Percentiles rank a stretch among this genome's conserved stretches.
These are phyloP conservation scores for Beroe ovata DNA, from an alignment of 37 sponge, comb jelly and placozoan genomes.

Conservation along the genomic window DNA sequence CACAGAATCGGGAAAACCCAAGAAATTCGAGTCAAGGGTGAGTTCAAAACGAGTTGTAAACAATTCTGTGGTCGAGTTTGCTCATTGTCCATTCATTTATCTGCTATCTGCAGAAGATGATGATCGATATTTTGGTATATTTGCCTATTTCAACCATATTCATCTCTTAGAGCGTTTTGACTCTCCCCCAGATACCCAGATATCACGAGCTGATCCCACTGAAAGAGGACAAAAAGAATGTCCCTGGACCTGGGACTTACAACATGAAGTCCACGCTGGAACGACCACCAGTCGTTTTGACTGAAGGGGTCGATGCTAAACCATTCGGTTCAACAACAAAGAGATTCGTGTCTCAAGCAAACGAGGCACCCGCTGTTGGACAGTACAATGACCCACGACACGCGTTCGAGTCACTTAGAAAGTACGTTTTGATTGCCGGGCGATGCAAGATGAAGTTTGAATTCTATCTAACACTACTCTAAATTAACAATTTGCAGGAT, in stretches of 20 bases:
- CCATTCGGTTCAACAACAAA: slow-evolving; percentile 85
- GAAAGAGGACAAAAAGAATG: slow-evolving; percentile 77
- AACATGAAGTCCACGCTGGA: slow-evolving; percentile 69
- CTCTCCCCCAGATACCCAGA: slow-evolving; percentile 77
- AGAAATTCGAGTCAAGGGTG: slow-evolving; percentile 61
- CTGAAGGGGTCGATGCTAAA: slow-evolving; percentile 43
- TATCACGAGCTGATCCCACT: slow-evolving; percentile 80
- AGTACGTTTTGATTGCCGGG: no score
- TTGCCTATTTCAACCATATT: no score
- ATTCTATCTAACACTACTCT: background rate
- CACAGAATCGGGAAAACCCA: slow-evolving; percentile 54
- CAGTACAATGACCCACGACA: slow-evolving; percentile 86
- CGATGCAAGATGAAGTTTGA: no score
- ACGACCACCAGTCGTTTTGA: slow-evolving; percentile 24
- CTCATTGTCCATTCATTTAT: no score
- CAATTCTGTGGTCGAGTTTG: no score
- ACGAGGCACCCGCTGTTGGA: slow-evolving; percentile 77
- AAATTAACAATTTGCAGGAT: slow-evolving; percentile 57
- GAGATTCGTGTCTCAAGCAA: slow-evolving; percentile 76
- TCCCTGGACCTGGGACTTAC: slow-evolving; percentile 93
- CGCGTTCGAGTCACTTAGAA: slow-evolving; percentile 73
- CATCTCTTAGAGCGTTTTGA: no score
- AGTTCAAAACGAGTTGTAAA: no score
- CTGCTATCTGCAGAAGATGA: no score
- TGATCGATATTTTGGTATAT: no score